phyloP scores from a whole-genome alignment of 2,888 invertebrate species.

The Phragmatobia fuliginosa region DNA sequence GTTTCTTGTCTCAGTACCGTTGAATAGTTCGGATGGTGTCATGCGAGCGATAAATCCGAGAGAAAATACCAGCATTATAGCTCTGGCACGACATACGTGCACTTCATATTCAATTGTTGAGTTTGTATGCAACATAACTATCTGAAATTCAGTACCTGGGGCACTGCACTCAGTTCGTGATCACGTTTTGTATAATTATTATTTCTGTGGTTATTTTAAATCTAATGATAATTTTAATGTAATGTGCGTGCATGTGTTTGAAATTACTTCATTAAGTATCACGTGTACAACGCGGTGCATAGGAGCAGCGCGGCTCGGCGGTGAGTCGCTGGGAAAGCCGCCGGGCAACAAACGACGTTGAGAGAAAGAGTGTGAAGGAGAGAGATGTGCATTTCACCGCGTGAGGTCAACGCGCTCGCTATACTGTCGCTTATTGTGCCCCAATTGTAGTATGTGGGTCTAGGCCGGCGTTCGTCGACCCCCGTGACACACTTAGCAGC shows the following conservation, averaged over 20 bases:
- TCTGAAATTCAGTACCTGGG: slow-evolving; percentile 45
- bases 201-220: slow-evolving; percentile 33
- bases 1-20: slow-evolving; percentile 82
- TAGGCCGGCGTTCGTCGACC: slow-evolving; percentile 87
- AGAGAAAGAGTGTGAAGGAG: slow-evolving; percentile 85
- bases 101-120: slow-evolving; percentile 46
- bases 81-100: slow-evolving; percentile 60
- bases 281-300: slow-evolving; percentile 33
- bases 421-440: slow-evolving; percentile 86
- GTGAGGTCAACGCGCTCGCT: slow-evolving; percentile 83
- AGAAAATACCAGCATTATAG: slow-evolving; percentile 70
- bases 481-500: slow-evolving; percentile 82
- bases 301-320: too few species aligned
- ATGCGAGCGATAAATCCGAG: slow-evolving; percentile 72
- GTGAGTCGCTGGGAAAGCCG: slow-evolving; percentile 74
- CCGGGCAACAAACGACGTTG: slow-evolving; percentile 67
- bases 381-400: slow-evolving; percentile 85
- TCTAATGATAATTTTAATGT: slow-evolving; percentile 25
- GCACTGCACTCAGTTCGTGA: slow-evolving; percentile 37
- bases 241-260: slow-evolving; percentile 18
- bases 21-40: slow-evolving; percentile 80
- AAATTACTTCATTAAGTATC: slow-evolving; percentile 23
- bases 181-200: slow-evolving; percentile 40
- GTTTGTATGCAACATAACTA: slow-evolving; percentile 47
- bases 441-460: slow-evolving; percentile 86